Base-by-base conservation (phyloP, 2,113 vertebrate species). In the Heterotis niloticus region DNA sequence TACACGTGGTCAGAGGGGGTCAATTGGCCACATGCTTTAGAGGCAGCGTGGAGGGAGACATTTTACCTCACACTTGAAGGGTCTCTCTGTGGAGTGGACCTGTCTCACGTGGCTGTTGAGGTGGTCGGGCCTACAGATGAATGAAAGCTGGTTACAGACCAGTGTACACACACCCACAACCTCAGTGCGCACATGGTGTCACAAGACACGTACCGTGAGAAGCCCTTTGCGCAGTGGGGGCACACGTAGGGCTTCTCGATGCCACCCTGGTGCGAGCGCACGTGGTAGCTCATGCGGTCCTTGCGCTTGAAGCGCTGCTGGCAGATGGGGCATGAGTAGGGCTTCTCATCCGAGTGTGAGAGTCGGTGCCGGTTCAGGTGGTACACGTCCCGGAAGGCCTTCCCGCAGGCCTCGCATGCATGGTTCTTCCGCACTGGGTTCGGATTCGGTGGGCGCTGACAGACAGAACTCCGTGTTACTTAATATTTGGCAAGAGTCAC, bases 231-330 rank as follows among this genome's bases (percentile, higher is more conserved):
- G 76, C 98, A 99, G 93, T 96, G 97, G 20, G 96, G 96, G 85
- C 97, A 99, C 84, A 98, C 93, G 89, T 98, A 99, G 5, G 98
- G 98, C 84, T 98, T 99, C 90, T 97, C 98, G 89, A 99, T 96
- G 13, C 95, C 96, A 72, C 97, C 98, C 59, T 99, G 97, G n/a
- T 99, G 98, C 10, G 97, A 98, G 76, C 98, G 94, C 78, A 99
- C 97, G 0, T 98, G 98, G 82, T 99, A 98, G 84, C 96, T 97
- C 98, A 99, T 99, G 57, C 98, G 86, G 90, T 99, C 97, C 87
- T 99, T 99, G 79, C 98, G 91, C 92, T 99, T 99, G 93, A 99
- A 99, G 81, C 96, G 93, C 88, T 98, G 94, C 85, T 97, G 96
- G 79, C 98, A 99, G 85, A 99, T 92, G 0, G 96, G 97, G 81